Evolutionary conservation across 2,113 vertebrate species (phyloP).

Genomic region (Meriones unguiculatus): DNA sequence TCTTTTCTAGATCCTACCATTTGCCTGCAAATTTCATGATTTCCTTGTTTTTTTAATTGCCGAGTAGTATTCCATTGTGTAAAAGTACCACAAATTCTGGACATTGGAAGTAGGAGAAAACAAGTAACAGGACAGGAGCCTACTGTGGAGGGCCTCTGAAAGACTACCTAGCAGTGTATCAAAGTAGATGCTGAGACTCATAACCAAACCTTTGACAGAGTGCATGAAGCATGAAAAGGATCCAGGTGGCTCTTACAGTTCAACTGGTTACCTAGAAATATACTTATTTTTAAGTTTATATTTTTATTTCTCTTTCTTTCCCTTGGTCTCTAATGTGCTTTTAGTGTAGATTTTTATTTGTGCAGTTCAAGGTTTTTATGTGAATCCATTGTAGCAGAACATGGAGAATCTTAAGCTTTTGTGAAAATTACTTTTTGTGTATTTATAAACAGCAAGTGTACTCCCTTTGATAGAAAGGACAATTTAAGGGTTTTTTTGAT

Average conservation of each 20-base stretch:
- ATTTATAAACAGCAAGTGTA: constrained; percentile 46
- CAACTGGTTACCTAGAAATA: background rate
- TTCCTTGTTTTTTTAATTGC: too few species aligned
- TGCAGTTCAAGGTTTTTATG: constrained; percentile 49
- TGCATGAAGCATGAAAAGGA: constrained; percentile 31
- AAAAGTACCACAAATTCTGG: too few species aligned
- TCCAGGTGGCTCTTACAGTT: constrained; percentile 50
- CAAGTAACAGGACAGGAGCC: too few species aligned
- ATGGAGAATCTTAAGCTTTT: constrained; percentile 20
- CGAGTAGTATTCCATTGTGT: too few species aligned
- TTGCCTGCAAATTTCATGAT: too few species aligned
- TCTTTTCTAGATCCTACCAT: too few species aligned
- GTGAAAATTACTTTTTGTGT: constrained; percentile 59
- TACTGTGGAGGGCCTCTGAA: too few species aligned
- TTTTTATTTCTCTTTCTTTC: constrained; percentile 47
- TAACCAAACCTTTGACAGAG: too few species aligned
- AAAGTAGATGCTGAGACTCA: too few species aligned
- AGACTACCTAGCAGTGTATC: too few species aligned
- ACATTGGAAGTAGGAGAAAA: too few species aligned
- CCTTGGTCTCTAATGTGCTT: constrained; percentile 29
- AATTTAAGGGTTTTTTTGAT: background rate
- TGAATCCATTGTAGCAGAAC: background rate
- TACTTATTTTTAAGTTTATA: background rate
- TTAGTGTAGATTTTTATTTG: constrained; percentile 65
- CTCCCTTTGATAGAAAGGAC: constrained; percentile 1